Base-by-base conservation (phyloP, 92 coral and sea anemone genomes). In the Blastomussa wellsi region DNA sequence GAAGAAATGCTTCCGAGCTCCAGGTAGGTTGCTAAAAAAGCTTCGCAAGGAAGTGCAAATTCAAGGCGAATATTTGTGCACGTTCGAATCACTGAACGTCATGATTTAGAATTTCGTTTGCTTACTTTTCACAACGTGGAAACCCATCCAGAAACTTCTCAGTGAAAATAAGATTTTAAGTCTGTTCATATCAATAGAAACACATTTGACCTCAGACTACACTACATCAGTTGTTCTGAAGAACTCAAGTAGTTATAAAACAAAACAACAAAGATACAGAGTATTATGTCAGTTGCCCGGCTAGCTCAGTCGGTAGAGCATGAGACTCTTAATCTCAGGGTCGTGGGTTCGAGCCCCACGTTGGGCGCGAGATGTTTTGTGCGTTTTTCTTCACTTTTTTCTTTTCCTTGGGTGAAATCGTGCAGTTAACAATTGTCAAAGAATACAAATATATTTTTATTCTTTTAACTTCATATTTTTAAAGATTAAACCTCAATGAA, bases 271-370 rank as follows among this genome's bases (percentile, higher is more conserved):
- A 24, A 59, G 29, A 59, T 24, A 24, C 4, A 6, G 10, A n/a
- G n/a, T n/a, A 2, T 24, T 24, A n/a, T 73, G 57, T 51, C 20
- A 16, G 67, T 57, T 41, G 92, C 91, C 94, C 94, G 92, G 92
- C 91, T 91, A 88, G 91, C 94, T 91, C 94, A 91, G 94, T 91
- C 91, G 94, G 94, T 85, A 91, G 94, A 91, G 91, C 94, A 88
- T 91, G 91, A 85, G 90, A 91, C 94, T 91, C 89, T 88, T 88
- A 91, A 91, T 88, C 94, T 71, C 91, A 91, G 88, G 91, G 91
- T 82, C 91, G 88, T 89, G 92, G 89, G 92, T 90, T 90, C 91
- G 91, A 89, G 91, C 91, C 91, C 91, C 91, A 89, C 91, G 88
- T 84, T 89, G 91, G 91, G 91, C 88, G 91, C 62, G 1, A 51